These are phyloP conservation scores for Ictalurus punctatus DNA, from an alignment of 2,113 vertebrate genomes.

Conservation along the genomic window DNA sequence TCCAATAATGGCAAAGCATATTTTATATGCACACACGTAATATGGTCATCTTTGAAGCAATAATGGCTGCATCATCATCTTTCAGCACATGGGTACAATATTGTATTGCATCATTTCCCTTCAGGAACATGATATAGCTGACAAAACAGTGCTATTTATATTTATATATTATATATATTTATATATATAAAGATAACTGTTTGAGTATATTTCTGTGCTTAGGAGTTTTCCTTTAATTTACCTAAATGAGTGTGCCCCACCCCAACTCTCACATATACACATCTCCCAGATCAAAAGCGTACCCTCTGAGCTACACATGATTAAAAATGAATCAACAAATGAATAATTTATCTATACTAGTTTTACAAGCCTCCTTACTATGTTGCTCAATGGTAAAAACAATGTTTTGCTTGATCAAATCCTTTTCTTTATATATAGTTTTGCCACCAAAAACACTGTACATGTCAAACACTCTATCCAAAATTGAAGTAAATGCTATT, in stretches of 20 bases:
- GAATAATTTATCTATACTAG: slow-evolving; percentile 64
- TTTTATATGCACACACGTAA: neutral
- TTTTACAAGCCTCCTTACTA: slow-evolving; percentile 15
- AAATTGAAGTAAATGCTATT: neutral
- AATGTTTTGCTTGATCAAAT: neutral
- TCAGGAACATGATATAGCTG: neutral
- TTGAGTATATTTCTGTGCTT: neutral
- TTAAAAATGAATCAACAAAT: slow-evolving; percentile 71
- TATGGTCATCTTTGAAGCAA: neutral
- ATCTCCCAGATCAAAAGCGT: slow-evolving; percentile 66
- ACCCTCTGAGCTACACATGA: slow-evolving; percentile 63
- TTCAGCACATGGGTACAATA: neutral
- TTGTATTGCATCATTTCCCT: neutral
- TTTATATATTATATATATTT: too few relatives aligned
- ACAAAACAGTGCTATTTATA: neutral
- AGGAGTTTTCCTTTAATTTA: neutral
- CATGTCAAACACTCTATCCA: neutral
- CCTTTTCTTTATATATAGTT: too few relatives aligned
- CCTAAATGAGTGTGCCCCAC: slow-evolving; percentile 32
- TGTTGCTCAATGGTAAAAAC: slow-evolving; percentile 13
- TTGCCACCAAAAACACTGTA: neutral
- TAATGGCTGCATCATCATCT: neutral
- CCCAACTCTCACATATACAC: slow-evolving; percentile 49
- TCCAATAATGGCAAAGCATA: slow-evolving; percentile 1
- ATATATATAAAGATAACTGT: neutral